Evolutionary conservation across 2,113 vertebrate genomes (phyloP).

Genomic region (Apus apus): DNA sequence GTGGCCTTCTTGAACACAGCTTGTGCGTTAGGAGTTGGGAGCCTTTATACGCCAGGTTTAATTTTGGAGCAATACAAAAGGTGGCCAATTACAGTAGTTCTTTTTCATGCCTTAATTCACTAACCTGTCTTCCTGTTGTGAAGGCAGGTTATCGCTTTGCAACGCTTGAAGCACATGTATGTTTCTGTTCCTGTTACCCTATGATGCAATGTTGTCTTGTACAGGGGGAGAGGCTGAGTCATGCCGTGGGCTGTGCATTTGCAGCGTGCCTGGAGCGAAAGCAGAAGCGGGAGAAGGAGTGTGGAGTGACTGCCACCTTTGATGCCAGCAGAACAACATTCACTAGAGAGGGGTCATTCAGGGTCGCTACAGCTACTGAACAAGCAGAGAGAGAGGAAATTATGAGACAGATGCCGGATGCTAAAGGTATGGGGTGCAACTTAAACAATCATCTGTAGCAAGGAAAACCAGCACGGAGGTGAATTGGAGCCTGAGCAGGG

Average conservation of each 20-base stretch:
- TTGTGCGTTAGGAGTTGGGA: background rate
- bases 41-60: background rate
- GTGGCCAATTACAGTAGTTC: background rate
- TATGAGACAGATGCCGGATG: slow-evolving; percentile 94
- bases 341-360: slow-evolving; percentile 97
- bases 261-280: slow-evolving; percentile 97
- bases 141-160: background rate
- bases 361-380: slow-evolving; percentile 95
- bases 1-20: background rate
- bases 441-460: background rate
- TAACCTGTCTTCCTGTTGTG: background rate
- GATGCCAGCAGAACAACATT: slow-evolving; percentile 98
- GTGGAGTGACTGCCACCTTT: slow-evolving; percentile 97
- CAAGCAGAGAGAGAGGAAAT: slow-evolving; percentile 95
- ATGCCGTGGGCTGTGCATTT: slow-evolving; percentile 97
- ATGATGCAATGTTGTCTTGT: slow-evolving; percentile 38
- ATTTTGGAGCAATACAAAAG: background rate
- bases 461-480: background rate
- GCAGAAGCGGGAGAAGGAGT: slow-evolving; percentile 98
- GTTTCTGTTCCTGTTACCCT: slow-evolving; percentile 1
- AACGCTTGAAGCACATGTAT: background rate
- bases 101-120: background rate
- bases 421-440: slow-evolving; percentile 82
- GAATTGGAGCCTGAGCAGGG: background rate
- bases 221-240: slow-evolving; percentile 96